Conservation (phyloP, 2,113 vertebrate genomes). For the Burhinus oedicnemus region DNA sequence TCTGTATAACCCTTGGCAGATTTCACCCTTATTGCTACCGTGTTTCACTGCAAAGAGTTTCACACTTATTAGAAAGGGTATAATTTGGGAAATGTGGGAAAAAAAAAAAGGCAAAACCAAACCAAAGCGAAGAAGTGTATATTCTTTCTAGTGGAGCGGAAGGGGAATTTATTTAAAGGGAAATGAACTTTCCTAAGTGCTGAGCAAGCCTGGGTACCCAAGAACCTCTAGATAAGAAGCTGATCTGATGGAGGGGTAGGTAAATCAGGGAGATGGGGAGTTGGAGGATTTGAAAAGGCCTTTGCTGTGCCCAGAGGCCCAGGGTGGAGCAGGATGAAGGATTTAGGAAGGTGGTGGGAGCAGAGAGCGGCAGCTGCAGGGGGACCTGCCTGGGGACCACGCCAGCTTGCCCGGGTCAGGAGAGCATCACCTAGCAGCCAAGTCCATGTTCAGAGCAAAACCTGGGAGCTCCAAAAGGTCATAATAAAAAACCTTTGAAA, state of each 20-base stretch:
- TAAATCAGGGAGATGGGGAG: neutral
- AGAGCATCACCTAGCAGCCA: neutral
- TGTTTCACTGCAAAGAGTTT: neutral
- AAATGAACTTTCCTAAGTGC: neutral
- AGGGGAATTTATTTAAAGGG: neutral
- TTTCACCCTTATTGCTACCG: neutral
- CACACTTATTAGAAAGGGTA: neutral
- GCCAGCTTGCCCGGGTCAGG: neutral
- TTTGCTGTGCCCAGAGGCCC: too few species aligned
- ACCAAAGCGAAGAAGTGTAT: neutral
- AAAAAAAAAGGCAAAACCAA: neutral
- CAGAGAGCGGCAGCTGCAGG: neutral
- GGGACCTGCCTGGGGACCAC: neutral
- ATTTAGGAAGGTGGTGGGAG: neutral
- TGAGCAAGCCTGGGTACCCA: neutral
- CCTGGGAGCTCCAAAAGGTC: neutral
- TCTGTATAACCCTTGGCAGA: neutral
- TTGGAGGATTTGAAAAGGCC: neutral
- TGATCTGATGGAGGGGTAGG: neutral
- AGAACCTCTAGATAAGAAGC: neutral
- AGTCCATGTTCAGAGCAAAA: accelerated
- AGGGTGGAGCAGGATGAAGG: neutral
- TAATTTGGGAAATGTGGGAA: neutral
- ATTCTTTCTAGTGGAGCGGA: neutral
- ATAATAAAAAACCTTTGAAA: neutral